Percentiles rank a stretch among this genome's conserved stretches.
phyloP scores from a whole-genome alignment of 2,113 vertebrate genomes.

The Rhombomys opimus region DNA sequence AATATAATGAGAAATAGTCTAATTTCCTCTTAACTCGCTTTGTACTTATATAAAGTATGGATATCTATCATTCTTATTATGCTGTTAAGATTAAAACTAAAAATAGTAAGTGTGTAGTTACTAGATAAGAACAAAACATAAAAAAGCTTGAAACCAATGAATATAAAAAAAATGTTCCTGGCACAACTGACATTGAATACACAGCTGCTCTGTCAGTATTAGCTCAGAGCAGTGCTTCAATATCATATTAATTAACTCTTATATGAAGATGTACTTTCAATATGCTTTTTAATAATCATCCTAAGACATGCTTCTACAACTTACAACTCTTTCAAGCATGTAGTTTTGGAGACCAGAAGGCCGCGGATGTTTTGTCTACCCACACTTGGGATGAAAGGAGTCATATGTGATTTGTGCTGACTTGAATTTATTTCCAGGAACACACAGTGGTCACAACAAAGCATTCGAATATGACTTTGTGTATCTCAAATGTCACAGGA shows the following conservation, averaged over 20 bases:
- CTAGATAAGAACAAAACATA: neutral
- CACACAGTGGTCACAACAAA: constrained; percentile 77
- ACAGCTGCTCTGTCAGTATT: neutral
- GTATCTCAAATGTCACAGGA: constrained; percentile 73
- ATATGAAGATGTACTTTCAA: neutral
- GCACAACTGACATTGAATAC: neutral
- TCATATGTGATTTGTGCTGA: constrained; percentile 75
- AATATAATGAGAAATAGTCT: neutral
- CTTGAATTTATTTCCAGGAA: constrained; percentile 77
- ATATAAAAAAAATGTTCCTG: neutral
- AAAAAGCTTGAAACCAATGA: neutral
- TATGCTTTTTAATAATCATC: neutral
- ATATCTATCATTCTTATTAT: neutral
- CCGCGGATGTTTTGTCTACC: constrained; percentile 69
- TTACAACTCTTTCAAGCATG: constrained; percentile 32
- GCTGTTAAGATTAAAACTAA: neutral
- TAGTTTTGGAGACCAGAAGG: constrained; percentile 7
- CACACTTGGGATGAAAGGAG: constrained; percentile 63
- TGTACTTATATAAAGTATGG: neutral
- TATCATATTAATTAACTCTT: neutral
- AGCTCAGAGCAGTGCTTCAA: neutral
- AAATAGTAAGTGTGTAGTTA: neutral
- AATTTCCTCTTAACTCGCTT: neutral
- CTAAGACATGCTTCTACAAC: neutral
- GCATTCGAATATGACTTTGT: constrained; percentile 77